Conservation (phyloP, 2,113 vertebrate genomes). For the Leucoraja erinaceus region DNA sequence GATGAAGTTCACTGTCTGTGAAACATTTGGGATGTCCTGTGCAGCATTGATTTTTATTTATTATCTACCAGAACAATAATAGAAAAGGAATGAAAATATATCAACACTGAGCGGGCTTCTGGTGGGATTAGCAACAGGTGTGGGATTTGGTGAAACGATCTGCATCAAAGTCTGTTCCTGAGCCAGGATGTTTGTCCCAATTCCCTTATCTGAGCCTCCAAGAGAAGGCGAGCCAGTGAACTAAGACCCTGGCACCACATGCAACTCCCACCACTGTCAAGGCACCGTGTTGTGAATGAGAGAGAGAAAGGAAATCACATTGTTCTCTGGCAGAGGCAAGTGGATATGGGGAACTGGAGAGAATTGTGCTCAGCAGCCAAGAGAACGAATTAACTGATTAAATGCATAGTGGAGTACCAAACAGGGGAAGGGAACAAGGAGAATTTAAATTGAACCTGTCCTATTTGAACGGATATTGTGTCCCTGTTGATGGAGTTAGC, state of each 20-base stretch:
- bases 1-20: neutral
- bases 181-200: neutral
- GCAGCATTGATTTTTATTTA: neutral
- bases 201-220: neutral
- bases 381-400: conserved; percentile 1
- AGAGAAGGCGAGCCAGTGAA: neutral
- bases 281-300: neutral
- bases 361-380: neutral
- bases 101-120: neutral
- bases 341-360: neutral
- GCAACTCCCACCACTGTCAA: neutral
- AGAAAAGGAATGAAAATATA: neutral
- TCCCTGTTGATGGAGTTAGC: neutral
- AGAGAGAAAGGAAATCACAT: neutral
- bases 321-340: neutral
- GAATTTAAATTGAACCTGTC: neutral
- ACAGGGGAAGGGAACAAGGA: neutral
- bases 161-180: neutral
- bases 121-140: neutral
- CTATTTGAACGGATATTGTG: neutral
- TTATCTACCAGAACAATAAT: neutral
- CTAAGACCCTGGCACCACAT: neutral
- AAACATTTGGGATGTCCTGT: neutral
- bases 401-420: neutral
- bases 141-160: neutral